These are phyloP conservation scores for Molothrus aeneus DNA, from an alignment of 2,797 vertebrate genomes.

Conservation along the genomic window DNA sequence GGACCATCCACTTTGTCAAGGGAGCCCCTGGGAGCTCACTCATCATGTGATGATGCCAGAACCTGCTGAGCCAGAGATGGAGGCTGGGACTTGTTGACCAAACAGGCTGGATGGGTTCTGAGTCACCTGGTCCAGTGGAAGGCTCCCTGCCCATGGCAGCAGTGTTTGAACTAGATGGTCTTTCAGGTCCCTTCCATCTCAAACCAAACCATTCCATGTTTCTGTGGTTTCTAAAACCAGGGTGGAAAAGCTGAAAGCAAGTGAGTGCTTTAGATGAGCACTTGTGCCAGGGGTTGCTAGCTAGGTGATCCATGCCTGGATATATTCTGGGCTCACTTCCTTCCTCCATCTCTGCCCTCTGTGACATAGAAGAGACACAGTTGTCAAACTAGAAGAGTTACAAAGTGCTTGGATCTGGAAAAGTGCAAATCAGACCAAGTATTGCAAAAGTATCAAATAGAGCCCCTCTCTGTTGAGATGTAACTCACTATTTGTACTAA, in stretches of 20 bases:
- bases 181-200: background rate
- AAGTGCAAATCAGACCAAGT: background rate
- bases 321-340: background rate
- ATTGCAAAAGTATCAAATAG: background rate
- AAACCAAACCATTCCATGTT: background rate
- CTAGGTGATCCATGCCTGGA: background rate
- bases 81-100: background rate
- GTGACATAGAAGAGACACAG: rapidly evolving
- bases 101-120: background rate
- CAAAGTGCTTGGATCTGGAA: background rate
- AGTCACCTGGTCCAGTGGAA: background rate
- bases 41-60: background rate
- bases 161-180: background rate
- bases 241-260: background rate
- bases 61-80: background rate
- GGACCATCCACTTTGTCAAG: background rate
- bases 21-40: background rate
- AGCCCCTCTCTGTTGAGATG: background rate
- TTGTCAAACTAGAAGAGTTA: background rate
- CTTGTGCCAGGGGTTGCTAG: background rate
- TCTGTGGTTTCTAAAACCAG: background rate
- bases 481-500: background rate
- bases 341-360: background rate
- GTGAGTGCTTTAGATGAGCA: background rate
- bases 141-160: background rate